Base-by-base conservation (phyloP, 2,888 invertebrate genomes). In the Cataglyphis albicans region DNA sequence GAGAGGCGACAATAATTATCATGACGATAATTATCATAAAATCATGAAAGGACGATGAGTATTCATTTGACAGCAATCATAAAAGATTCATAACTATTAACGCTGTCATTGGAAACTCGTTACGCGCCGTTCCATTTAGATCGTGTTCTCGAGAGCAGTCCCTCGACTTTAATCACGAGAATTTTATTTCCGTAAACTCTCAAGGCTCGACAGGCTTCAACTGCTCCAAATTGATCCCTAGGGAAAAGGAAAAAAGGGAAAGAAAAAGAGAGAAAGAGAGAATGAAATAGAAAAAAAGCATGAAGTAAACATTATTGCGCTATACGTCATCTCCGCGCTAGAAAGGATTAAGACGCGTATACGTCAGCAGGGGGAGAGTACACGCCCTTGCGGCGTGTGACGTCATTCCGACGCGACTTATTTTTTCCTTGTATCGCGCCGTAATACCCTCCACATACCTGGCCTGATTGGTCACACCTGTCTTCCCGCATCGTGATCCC, bases 291-390 rank as follows among this genome's bases (percentile, higher is more conserved):
- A 67, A 5, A 32, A 41, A 64, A 10, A 6, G 29, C 15, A 41
- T 21, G 15, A 72, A 52, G 61, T 63, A 78, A 76, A 72, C 61
- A 84, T 68, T 83, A 68, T 80, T 35, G 59, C 44, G 35, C 81
- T 81, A 64, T 55, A 81, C 81, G 78, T 65, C 81, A 76, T 65
- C 38, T 61, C 63, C 15, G 44, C n/a, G 52, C 35, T 78, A 59
- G 78, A 80, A 80, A 80, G 78, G 78, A 80, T 80, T 80, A 80
- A 80, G 78, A 80, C 73, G 78, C 78, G 73, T 59, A 35, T 76
- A 78, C 78, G 78, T 80, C 78, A 80, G 70, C 72, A 59, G 18
- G 21, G 21, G 21, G 21, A 15, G 59, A 74, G 73, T 55, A 72
- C 78, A 78, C 78, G 78, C 78, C 78, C 78, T 80, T 80, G 78